These are phyloP conservation scores for Marmota flaviventris DNA, from an alignment of 2,113 vertebrate genomes.

Conservation along the genomic window DNA sequence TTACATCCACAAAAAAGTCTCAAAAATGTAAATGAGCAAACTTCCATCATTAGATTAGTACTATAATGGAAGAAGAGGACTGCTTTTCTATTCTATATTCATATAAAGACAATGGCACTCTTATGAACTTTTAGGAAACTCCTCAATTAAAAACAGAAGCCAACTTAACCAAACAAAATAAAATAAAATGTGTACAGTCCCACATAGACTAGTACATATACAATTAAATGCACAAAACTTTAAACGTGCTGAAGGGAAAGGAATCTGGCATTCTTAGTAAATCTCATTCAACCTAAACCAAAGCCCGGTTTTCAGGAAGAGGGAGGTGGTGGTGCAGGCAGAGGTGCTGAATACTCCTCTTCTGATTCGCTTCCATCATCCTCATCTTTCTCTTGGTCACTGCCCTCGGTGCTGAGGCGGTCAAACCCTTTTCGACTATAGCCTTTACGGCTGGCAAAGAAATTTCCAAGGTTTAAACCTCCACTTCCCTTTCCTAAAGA, in stretches of 20 bases:
- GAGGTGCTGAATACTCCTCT: slow-evolving; percentile 94
- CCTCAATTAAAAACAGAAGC: slow-evolving; percentile 82
- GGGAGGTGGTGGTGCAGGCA: slow-evolving; percentile 79
- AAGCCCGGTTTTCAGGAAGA: slow-evolving; percentile 86
- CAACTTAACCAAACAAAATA: slow-evolving; percentile 83
- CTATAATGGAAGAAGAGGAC: slow-evolving; percentile 79
- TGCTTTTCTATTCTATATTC: slow-evolving; percentile 84
- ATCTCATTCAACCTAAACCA: slow-evolving; percentile 20
- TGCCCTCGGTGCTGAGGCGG: slow-evolving; percentile 97
- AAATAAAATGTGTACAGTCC: slow-evolving; percentile 89
- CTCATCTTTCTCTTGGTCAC: slow-evolving; percentile 96
- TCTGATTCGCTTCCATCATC: slow-evolving; percentile 96
- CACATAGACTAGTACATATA: slow-evolving; percentile 92
- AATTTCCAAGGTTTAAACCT: slow-evolving; percentile 96
- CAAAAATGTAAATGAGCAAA: slow-evolving; percentile 84
- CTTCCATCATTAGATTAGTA: slow-evolving; percentile 83
- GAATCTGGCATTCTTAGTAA: slow-evolving; percentile 81
- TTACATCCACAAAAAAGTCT: slow-evolving; percentile 86
- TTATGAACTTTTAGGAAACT: slow-evolving; percentile 83
- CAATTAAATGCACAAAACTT: slow-evolving; percentile 92
- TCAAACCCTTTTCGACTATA: slow-evolving; percentile 98
- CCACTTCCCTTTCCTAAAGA: slow-evolving; percentile 92
- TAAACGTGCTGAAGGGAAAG: slow-evolving; percentile 88
- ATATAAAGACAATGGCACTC: slow-evolving; percentile 85
- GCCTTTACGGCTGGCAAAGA: slow-evolving; percentile 95